phyloP scores from a whole-genome alignment of 2,888 invertebrate genomes.

The Melitaea athalia region DNA sequence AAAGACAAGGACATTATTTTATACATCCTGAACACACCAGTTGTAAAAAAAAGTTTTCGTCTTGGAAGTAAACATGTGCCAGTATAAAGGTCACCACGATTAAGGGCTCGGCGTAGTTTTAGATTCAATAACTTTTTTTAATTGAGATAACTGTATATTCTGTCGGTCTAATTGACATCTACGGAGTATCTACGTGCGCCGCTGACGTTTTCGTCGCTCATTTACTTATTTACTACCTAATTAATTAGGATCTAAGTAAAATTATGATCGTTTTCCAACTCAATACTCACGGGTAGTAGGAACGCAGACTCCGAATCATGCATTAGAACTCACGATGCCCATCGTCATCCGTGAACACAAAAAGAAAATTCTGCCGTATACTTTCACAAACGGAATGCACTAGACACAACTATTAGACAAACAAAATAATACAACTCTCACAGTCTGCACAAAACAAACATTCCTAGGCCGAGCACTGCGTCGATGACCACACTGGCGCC shows the following conservation, averaged over 20 bases:
- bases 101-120: constrained; percentile 10
- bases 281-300: constrained; percentile 40
- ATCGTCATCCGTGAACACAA: constrained; percentile 65
- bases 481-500: constrained; percentile 38
- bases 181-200: neutral
- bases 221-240: no score
- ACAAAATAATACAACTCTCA: constrained; percentile 64
- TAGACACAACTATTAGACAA: constrained; percentile 54
- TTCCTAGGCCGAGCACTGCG: constrained; percentile 57
- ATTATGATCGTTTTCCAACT: constrained; percentile 6
- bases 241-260: constrained; percentile 2
- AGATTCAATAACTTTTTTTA: constrained; percentile 12
- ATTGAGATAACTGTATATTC: constrained; percentile 6
- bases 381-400: constrained; percentile 62
- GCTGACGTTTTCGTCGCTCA: constrained; percentile 1
- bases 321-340: constrained; percentile 33
- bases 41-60: neutral
- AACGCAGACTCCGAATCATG: constrained; percentile 31
- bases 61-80: constrained; percentile 16
- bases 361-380: constrained; percentile 65
- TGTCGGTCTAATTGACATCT: constrained; percentile 1
- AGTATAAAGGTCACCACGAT: constrained; percentile 21
- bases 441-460: constrained; percentile 50
- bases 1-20: constrained; percentile 12
- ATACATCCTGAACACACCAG: neutral